Percentiles rank a stretch among this genome's conserved stretches.
phyloP scores from a whole-genome alignment of 1,140 invertebrate species.

The Penaeus japonicus region DNA sequence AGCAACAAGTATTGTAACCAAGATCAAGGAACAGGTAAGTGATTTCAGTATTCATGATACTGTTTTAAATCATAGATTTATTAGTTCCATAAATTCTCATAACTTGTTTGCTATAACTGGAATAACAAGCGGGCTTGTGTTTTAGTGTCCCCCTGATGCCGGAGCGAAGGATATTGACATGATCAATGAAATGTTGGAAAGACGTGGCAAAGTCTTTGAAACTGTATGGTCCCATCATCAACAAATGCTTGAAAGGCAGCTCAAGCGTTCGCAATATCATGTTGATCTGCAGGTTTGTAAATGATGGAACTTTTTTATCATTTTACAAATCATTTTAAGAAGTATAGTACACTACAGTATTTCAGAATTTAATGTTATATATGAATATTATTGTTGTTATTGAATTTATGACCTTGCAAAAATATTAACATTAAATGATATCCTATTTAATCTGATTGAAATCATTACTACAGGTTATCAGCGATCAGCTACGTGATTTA shows the following conservation, averaged over 20 bases:
- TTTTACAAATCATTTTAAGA: neutral
- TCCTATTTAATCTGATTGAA: too few relatives aligned
- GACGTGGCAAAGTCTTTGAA: slow-evolving; percentile 69
- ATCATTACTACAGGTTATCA: slow-evolving; percentile 68
- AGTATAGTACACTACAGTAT: neutral
- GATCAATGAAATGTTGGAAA: slow-evolving; percentile 71
- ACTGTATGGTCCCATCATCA: slow-evolving; percentile 71
- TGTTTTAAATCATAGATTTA: neutral
- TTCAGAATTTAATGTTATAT: neutral
- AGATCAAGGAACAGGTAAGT: slow-evolving; percentile 72
- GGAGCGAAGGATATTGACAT: slow-evolving; percentile 76
- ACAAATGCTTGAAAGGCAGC: slow-evolving; percentile 72
- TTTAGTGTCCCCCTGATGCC: slow-evolving; percentile 74
- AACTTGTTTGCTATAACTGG: neutral
- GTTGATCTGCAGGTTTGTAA: slow-evolving; percentile 70
- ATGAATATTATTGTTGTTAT: neutral
- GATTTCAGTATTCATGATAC: neutral
- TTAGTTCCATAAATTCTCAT: neutral
- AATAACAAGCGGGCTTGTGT: neutral
- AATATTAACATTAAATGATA: slow-evolving; percentile 38
- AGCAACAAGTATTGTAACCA: slow-evolving; percentile 72
- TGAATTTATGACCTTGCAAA: too few relatives aligned
- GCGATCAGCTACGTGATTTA: slow-evolving; percentile 75
- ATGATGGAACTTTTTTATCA: neutral
- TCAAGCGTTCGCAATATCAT: slow-evolving; percentile 74